phyloP scores from a whole-genome alignment of 1,140 invertebrate genomes.

The Neodiprion pinetum region DNA sequence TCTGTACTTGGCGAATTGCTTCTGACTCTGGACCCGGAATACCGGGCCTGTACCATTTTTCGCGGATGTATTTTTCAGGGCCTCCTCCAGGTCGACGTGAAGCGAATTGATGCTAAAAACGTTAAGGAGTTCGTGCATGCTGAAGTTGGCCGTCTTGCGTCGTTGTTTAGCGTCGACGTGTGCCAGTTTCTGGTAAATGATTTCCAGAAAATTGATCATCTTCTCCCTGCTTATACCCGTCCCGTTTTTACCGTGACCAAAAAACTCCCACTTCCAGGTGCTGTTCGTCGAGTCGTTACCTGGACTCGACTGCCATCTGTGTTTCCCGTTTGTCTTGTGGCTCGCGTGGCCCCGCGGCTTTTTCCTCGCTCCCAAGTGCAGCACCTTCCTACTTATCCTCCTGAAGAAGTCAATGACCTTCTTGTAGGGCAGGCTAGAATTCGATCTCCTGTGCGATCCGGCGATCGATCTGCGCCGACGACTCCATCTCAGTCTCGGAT shows the following conservation, averaged over 20 bases:
- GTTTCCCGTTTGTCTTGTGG: slow-evolving; percentile 11
- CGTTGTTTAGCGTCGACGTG: slow-evolving; percentile 52
- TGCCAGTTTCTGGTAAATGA: slow-evolving; percentile 54
- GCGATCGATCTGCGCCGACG: slow-evolving; percentile 69
- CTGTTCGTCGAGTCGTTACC: slow-evolving; percentile 29
- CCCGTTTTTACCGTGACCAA: background rate
- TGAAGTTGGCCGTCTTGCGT: slow-evolving; percentile 49
- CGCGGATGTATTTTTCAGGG: slow-evolving; percentile 38
- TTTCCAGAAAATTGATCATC: slow-evolving; percentile 57
- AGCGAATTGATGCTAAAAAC: slow-evolving; percentile 59
- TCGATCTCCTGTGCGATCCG: slow-evolving; percentile 40
- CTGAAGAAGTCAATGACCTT: slow-evolving; percentile 60
- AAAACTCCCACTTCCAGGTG: background rate
- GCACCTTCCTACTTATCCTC: slow-evolving; percentile 56
- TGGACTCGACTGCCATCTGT: slow-evolving; percentile 42
- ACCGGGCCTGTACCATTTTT: slow-evolving; percentile 39
- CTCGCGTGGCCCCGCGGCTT: slow-evolving; percentile 34
- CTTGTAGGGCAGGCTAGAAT: slow-evolving; percentile 31
- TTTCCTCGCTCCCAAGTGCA: slow-evolving; percentile 55
- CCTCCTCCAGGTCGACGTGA: slow-evolving; percentile 54
- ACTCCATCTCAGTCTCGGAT: slow-evolving; percentile 82
- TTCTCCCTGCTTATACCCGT: slow-evolving; percentile 37
- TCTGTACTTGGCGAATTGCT: slow-evolving; percentile 56
- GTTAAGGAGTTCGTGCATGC: slow-evolving; percentile 59
- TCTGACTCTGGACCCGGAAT: slow-evolving; percentile 50